Evolutionary conservation across 1,140 invertebrate genomes (phyloP).

Genomic region (Bombus impatiens): DNA sequence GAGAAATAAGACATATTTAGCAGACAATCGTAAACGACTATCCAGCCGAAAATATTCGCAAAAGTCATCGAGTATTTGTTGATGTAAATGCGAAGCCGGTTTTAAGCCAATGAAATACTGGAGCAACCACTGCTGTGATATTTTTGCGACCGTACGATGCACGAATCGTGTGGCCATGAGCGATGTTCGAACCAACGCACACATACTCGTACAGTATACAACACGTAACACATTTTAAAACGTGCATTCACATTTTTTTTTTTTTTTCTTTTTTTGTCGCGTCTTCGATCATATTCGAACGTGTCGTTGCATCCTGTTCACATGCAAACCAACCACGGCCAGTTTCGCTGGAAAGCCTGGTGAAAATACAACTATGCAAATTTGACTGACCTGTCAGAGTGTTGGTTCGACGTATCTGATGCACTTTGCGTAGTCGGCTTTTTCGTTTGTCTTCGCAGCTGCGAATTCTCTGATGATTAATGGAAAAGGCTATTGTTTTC

Average conservation of each 20-base stretch:
- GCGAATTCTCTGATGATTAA: not conserved
- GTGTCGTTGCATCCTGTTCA: conserved; percentile 5
- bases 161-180: not conserved
- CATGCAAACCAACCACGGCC: not conserved
- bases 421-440: not conserved
- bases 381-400: not conserved
- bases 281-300: conserved; percentile 35
- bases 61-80: not conserved
- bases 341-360: not conserved
- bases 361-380: conserved; percentile 3
- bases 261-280: not conserved
- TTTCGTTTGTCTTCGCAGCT: not conserved
- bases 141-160: conserved; percentile 39
- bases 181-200: not conserved
- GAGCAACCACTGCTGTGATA: conserved; percentile 20
- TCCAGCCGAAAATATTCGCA: too few species aligned
- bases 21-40: not conserved
- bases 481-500: not conserved
- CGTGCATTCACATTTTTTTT: not conserved
- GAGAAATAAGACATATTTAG: not conserved
- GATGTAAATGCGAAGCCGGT: not conserved
- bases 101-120: conserved; percentile 38
- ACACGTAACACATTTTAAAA: not conserved
- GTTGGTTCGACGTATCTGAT: not conserved
- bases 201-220: not conserved